These are phyloP conservation scores for Kryptolebias ocellatus DNA, from an alignment of 2,797 vertebrate species.

Conservation along the genomic window DNA sequence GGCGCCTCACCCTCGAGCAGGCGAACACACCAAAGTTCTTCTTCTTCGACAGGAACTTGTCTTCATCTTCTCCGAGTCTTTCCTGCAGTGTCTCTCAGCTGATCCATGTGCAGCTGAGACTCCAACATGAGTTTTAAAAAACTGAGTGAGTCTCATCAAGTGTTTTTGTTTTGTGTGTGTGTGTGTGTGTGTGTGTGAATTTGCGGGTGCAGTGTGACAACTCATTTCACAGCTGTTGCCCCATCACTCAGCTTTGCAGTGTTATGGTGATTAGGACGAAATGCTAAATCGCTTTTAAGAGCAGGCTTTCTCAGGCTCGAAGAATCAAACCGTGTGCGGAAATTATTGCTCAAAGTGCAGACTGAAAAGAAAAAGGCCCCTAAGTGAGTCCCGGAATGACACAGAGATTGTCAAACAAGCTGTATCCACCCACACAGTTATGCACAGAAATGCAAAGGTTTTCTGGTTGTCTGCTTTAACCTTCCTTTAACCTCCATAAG, in stretches of 20 bases:
- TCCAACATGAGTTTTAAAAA: constrained; percentile 74
- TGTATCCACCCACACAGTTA: neutral
- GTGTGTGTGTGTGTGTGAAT: constrained; percentile 3
- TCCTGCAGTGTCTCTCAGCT: constrained; percentile 9
- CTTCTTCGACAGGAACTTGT: neutral
- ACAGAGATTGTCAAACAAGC: constrained; percentile 3
- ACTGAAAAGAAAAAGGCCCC: neutral
- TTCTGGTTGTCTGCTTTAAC: constrained; percentile 2
- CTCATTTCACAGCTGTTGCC: neutral
- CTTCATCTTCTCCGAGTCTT: constrained; percentile 2
- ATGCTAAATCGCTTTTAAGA: neutral
- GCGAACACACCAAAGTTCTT: constrained; percentile 26
- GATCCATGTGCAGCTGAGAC: constrained; percentile 27
- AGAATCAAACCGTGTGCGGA: neutral
- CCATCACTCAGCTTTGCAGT: neutral
- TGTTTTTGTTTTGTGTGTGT: constrained; percentile 17
- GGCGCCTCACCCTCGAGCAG: constrained; percentile 19
- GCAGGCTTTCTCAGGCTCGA: neutral
- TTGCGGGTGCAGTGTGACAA: no score
- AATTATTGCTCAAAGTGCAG: neutral
- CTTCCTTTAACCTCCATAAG: no score
- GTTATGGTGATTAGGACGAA: neutral
- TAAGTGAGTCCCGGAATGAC: neutral
- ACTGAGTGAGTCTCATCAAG: constrained; percentile 75
- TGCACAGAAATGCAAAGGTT: neutral